These are phyloP conservation scores for Venturia canescens DNA, from an alignment of 1,140 invertebrate genomes.

Conservation along the genomic window DNA sequence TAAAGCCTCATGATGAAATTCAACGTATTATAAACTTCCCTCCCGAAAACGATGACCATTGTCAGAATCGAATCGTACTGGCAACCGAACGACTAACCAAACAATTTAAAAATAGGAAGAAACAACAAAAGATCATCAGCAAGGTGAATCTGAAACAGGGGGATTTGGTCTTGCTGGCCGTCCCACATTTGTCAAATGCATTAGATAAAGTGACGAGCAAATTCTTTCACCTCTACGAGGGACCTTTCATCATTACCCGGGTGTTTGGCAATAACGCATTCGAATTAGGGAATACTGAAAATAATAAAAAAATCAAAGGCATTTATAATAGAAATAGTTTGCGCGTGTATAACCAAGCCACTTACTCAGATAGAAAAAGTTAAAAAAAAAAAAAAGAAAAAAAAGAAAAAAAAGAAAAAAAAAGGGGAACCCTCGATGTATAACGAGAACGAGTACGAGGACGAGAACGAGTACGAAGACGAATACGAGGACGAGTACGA, in stretches of 20 bases:
- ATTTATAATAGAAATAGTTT: conserved; percentile 37
- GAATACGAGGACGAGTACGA: no score
- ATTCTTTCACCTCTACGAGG: conserved; percentile 43
- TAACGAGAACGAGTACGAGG: no score
- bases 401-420: background rate
- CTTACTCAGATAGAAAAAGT: background rate
- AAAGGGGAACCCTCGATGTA: no score
- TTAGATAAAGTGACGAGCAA: conserved; percentile 9
- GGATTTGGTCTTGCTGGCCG: conserved; percentile 45
- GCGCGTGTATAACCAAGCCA: background rate
- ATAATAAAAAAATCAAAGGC: background rate
- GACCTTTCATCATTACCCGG: conserved; percentile 31
- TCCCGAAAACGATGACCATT: background rate
- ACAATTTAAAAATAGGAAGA: conserved; percentile 25
- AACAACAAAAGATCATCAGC: conserved; percentile 3
- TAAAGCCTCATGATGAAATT: conserved; percentile 28
- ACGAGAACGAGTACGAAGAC: no score
- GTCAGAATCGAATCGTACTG: background rate
- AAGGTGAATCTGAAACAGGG: background rate
- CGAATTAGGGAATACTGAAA: background rate
- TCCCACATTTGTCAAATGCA: conserved; percentile 34
- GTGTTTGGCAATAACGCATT: conserved; percentile 33
- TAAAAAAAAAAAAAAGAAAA: background rate
- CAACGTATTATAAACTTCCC: conserved; percentile 24
- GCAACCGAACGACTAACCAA: conserved; percentile 12